Conservation (phyloP, 2,888 invertebrate species). For the Drosophila heteroneura region DNA sequence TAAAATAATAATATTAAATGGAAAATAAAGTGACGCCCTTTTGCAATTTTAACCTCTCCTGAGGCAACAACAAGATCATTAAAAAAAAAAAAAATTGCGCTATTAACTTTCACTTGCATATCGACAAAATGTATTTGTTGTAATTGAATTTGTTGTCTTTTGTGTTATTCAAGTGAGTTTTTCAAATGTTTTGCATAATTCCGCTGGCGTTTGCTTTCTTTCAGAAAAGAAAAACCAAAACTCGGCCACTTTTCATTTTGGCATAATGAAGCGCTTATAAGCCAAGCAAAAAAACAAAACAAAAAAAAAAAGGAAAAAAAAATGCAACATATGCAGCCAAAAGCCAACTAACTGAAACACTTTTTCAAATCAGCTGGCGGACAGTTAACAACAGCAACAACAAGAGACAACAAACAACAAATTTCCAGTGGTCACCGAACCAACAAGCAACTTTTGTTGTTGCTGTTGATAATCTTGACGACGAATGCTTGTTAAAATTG, state of each 20-base stretch:
- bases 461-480: constrained; percentile 57
- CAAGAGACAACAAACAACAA: constrained; percentile 10
- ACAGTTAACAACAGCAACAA: constrained; percentile 33
- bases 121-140: constrained; percentile 41
- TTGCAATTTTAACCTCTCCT: constrained; percentile 36
- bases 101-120: constrained; percentile 71
- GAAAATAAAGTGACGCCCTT: constrained; percentile 44
- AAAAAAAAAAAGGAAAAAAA: neutral
- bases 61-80: constrained; percentile 28
- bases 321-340: constrained; percentile 30
- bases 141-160: constrained; percentile 47
- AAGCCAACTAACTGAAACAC: constrained; percentile 34
- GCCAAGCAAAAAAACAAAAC: constrained; percentile 20
- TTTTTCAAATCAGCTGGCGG: constrained; percentile 21
- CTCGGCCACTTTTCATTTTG: constrained; percentile 67
- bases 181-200: constrained; percentile 71
- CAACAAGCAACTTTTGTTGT: constrained; percentile 42
- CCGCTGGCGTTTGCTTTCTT: constrained; percentile 51
- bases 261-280: constrained; percentile 65
- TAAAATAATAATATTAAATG: neutral
- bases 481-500: constrained; percentile 40
- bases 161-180: constrained; percentile 19
- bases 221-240: constrained; percentile 26
- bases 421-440: constrained; percentile 67
- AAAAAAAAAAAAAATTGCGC: constrained; percentile 12